phyloP scores from a whole-genome alignment of 2,888 invertebrate species.

The Andricus quercusramuli region DNA sequence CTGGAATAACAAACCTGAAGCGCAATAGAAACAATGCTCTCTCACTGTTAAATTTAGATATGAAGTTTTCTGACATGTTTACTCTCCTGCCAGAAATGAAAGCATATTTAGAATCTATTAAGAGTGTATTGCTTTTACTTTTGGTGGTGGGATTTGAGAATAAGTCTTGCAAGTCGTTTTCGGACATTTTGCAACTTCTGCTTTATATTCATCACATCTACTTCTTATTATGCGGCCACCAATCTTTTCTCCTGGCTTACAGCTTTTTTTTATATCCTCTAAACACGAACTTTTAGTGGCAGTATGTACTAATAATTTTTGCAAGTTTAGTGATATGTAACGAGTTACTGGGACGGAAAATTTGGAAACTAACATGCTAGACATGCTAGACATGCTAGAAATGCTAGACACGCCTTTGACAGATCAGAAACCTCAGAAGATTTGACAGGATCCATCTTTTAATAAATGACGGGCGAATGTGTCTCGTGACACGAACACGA shows the following conservation, averaged over 20 bases:
- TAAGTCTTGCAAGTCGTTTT: constrained; percentile 46
- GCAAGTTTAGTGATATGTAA: constrained; percentile 40
- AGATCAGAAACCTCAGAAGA: constrained; percentile 4
- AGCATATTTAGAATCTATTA: background rate
- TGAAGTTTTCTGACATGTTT: constrained; percentile 31
- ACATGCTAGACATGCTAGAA: constrained; percentile 24
- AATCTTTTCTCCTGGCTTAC: background rate
- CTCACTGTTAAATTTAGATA: constrained; percentile 15
- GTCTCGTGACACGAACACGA: constrained; percentile 13
- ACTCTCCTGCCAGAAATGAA: constrained; percentile 12
- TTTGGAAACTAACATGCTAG: constrained; percentile 56
- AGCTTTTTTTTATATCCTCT: constrained; percentile 42
- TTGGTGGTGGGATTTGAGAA: constrained; percentile 40
- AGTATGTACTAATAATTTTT: constrained; percentile 26
- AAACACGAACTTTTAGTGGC: constrained; percentile 30
- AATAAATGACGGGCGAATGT: constrained; percentile 38
- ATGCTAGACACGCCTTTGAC: constrained; percentile 35
- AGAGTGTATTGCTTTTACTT: constrained; percentile 47
- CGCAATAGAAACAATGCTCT: constrained; percentile 29
- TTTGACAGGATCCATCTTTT: constrained; percentile 21
- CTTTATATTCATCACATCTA: constrained; percentile 49
- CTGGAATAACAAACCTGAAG: constrained; percentile 28
- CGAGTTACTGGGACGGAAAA: constrained; percentile 45
- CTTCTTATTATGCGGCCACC: constrained; percentile 5
- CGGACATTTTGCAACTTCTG: constrained; percentile 52